A percentile compares a stretch with the other conserved stretches of the same genome.
Conservation (phyloP, 2,797 vertebrate genomes). For the Sebastes hubbsi region DNA sequence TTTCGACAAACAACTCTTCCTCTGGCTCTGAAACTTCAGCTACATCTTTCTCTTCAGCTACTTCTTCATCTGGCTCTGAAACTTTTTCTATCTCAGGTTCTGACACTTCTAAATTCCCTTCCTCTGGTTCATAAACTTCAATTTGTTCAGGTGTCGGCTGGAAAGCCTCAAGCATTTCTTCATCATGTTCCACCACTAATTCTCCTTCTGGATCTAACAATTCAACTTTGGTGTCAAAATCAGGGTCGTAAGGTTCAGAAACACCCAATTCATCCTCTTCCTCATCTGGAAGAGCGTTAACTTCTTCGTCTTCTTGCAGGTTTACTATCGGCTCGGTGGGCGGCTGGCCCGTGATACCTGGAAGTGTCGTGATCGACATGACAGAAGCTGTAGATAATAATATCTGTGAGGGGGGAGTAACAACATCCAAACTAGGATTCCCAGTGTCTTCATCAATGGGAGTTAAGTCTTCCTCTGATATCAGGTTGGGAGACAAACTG, state of each 20-base stretch:
- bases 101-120: neutral
- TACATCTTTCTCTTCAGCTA: neutral
- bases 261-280: neutral
- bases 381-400: constrained; percentile 35
- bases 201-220: neutral
- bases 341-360: constrained; percentile 65
- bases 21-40: neutral
- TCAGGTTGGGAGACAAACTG: constrained; percentile 59
- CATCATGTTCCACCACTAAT: neutral
- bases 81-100: neutral
- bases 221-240: constrained; percentile 9
- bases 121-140: constrained; percentile 3
- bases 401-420: constrained; percentile 24
- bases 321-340: constrained; percentile 39
- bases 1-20: neutral
- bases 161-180: constrained; percentile 1
- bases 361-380: constrained; percentile 37
- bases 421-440: constrained; percentile 32
- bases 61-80: neutral
- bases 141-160: neutral
- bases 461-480: constrained; percentile 56
- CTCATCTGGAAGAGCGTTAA: constrained; percentile 52
- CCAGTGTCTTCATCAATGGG: constrained; percentile 30
- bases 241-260: neutral
- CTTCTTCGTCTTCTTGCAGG: constrained; percentile 28